These are phyloP conservation scores for Brachionus koreanus DNA, from an alignment of 1,140 invertebrate species.

Conservation along the genomic window DNA sequence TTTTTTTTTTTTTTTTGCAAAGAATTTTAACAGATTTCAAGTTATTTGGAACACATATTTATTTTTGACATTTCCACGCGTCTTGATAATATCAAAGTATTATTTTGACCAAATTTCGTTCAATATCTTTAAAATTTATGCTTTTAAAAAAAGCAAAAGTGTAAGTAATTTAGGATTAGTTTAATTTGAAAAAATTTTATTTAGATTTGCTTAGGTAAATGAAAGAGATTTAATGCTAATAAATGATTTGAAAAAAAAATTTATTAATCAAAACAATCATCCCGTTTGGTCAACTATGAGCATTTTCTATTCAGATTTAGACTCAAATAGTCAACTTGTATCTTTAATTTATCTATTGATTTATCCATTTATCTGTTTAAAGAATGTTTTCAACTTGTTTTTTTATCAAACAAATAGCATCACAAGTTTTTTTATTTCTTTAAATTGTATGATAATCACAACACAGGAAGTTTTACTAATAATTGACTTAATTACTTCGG, in stretches of 20 bases:
- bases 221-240: background rate
- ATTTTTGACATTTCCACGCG: constrained; percentile 9
- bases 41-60: background rate
- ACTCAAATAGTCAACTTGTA: background rate
- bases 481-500: background rate
- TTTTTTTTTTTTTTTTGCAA: background rate
- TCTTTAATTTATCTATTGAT: background rate
- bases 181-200: background rate
- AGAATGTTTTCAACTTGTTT: constrained; percentile 7
- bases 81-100: background rate
- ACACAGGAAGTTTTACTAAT: background rate
- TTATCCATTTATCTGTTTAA: background rate
- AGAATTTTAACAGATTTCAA: background rate
- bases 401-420: constrained; percentile 1
- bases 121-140: background rate
- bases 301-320: background rate
- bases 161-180: background rate
- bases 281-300: background rate
- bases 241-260: constrained; percentile 8
- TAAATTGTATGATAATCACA: constrained; percentile 8
- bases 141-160: background rate
- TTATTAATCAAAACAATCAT: background rate
- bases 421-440: background rate
- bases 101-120: background rate
- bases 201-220: background rate